Evolutionary conservation across 2,888 invertebrate genomes (phyloP).

Genomic region (Hemicrepidius hirtus): DNA sequence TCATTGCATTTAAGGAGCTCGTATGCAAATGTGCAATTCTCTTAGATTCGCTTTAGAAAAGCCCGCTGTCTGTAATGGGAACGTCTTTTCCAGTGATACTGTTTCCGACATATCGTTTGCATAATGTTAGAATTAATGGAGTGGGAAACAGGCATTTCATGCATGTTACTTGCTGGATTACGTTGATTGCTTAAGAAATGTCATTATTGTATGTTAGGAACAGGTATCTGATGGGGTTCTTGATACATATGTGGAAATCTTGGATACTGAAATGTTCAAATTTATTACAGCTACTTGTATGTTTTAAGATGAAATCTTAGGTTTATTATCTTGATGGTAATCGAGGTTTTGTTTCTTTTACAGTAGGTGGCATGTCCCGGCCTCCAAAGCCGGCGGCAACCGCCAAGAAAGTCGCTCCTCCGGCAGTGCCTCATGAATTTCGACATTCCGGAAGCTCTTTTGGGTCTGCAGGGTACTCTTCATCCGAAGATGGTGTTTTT

Average conservation of each 20-base stretch:
- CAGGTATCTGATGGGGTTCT: slow-evolving; percentile 10
- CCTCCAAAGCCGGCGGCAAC: slow-evolving; percentile 88
- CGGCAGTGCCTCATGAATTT: slow-evolving; percentile 88
- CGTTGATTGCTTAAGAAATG: slow-evolving; percentile 31
- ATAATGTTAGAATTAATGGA: slow-evolving; percentile 33
- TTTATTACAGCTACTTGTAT: neutral
- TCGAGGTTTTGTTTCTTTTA: slow-evolving; percentile 67
- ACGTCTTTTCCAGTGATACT: slow-evolving; percentile 35
- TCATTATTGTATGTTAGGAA: slow-evolving; percentile 8
- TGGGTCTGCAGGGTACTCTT: slow-evolving; percentile 85
- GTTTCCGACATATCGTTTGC: slow-evolving; percentile 39
- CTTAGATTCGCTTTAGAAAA: slow-evolving; percentile 25
- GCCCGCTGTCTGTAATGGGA: slow-evolving; percentile 22
- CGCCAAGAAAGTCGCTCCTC: slow-evolving; percentile 93
- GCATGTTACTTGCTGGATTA: slow-evolving; percentile 31
- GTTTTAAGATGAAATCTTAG: slow-evolving; percentile 1
- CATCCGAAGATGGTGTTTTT: slow-evolving; percentile 84
- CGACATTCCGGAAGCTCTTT: slow-evolving; percentile 88
- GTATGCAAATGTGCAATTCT: slow-evolving; percentile 32
- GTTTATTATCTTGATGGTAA: slow-evolving; percentile 13
- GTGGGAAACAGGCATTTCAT: slow-evolving; percentile 27
- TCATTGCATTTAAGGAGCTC: neutral
- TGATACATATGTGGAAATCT: slow-evolving; percentile 4
- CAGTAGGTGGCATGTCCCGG: slow-evolving; percentile 94
- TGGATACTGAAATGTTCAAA: neutral